Evolutionary conservation across 2,888 invertebrate genomes (phyloP).

Genomic region (Trichogramma evanescens): DNA sequence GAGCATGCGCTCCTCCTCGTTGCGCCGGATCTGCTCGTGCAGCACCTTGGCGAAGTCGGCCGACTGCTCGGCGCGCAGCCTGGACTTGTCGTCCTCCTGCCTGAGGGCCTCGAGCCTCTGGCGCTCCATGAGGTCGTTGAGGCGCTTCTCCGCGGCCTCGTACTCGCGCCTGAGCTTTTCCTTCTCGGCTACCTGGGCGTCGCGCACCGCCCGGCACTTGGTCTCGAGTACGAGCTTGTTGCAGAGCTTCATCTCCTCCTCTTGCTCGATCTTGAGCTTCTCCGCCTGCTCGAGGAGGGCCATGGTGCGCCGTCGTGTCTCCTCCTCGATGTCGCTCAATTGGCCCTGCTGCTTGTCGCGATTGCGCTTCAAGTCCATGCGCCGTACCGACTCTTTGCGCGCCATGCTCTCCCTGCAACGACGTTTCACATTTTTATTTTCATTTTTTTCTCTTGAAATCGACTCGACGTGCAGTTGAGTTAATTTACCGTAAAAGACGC

Average conservation of each 20-base stretch:
- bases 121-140: conserved; percentile 67
- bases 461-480: background rate
- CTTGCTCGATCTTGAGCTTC: conserved; percentile 53
- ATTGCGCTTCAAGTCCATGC: conserved; percentile 32
- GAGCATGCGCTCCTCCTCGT: conserved; percentile 51
- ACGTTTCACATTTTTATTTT: background rate
- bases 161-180: conserved; percentile 43
- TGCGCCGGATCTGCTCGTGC: conserved; percentile 54
- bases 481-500: conserved; percentile 22
- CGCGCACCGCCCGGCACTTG: conserved; percentile 77
- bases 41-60: conserved; percentile 55
- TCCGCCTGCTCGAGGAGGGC: conserved; percentile 51
- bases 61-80: conserved; percentile 45
- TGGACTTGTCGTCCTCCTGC: conserved; percentile 54
- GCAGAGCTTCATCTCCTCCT: conserved; percentile 63
- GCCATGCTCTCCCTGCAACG: conserved; percentile 32
- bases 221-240: conserved; percentile 75
- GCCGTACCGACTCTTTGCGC: conserved; percentile 37
- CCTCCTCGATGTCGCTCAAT: conserved; percentile 47
- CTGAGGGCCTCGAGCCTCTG: conserved; percentile 54
- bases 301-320: conserved; percentile 48
- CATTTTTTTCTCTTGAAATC: background rate
- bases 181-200: conserved; percentile 54
- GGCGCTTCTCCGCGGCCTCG: conserved; percentile 47
- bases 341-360: conserved; percentile 25